Conservation (phyloP, 2,797 vertebrate genomes). For the Aselliscus stoliczkanus region DNA sequence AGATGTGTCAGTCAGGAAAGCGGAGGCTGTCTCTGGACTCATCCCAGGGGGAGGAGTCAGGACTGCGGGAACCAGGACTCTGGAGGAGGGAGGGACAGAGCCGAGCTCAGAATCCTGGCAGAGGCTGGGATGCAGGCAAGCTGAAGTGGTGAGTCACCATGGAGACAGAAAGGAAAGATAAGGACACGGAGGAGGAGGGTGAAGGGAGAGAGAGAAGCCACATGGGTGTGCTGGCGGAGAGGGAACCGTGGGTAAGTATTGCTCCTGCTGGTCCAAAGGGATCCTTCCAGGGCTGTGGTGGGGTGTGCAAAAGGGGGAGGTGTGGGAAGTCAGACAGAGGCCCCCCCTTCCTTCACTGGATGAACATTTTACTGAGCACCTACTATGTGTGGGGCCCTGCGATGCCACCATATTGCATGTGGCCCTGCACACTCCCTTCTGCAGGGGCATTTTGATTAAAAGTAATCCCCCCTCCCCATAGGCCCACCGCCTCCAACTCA, state of each 20-base stretch:
- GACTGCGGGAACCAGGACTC: constrained; percentile 54
- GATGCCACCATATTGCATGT: not conserved
- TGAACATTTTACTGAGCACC: not conserved
- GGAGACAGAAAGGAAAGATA: constrained; percentile 68
- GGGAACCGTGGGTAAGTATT: not conserved
- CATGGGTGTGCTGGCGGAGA: not conserved
- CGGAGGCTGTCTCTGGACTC: constrained; percentile 57
- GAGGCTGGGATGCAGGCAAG: constrained; percentile 61
- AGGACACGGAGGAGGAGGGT: constrained; percentile 60
- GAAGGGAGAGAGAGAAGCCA: not conserved
- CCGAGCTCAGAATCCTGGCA: constrained; percentile 57
- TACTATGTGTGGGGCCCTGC: not conserved
- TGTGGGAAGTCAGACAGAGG: not conserved
- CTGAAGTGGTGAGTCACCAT: constrained; percentile 67
- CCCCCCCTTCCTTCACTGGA: not conserved
- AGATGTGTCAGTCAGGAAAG: constrained; percentile 30
- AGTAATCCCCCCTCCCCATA: not conserved
- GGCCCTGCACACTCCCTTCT: not conserved
- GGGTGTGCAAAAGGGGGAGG: not conserved
- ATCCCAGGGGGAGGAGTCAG: constrained; percentile 68
- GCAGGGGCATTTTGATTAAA: not conserved
- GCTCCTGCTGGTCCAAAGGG: not conserved
- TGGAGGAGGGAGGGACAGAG: constrained; percentile 41
- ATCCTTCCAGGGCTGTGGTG: not conserved
- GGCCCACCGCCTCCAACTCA: not conserved